These are phyloP conservation scores for Prolemur simus DNA, from an alignment of 2,113 vertebrate genomes.

Conservation along the genomic window DNA sequence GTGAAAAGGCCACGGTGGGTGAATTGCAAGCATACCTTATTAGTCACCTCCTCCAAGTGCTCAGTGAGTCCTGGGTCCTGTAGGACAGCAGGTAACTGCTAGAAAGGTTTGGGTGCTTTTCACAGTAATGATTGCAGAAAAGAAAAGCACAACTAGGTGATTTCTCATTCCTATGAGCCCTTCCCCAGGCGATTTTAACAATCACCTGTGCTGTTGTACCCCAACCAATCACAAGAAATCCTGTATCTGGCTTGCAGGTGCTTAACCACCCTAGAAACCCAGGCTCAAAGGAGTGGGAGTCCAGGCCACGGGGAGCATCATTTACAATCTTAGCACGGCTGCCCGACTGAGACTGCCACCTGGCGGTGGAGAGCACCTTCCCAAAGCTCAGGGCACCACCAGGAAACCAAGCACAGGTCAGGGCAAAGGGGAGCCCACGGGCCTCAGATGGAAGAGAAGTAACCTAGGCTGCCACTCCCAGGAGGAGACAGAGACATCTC, in stretches of 20 bases:
- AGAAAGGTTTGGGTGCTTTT: neutral
- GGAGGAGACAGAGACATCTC: neutral
- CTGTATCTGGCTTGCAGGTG: neutral
- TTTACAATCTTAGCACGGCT: neutral
- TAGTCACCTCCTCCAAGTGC: fast-evolving
- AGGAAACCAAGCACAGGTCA: neutral
- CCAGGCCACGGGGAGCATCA: neutral
- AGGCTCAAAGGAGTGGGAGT: neutral
- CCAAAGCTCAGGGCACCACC: neutral
- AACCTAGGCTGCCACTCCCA: fast-evolving
- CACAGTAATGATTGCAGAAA: neutral
- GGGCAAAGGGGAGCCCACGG: neutral
- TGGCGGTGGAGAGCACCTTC: neutral
- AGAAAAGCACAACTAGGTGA: neutral
- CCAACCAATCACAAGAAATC: neutral
- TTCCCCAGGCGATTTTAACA: neutral
- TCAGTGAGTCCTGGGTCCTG: neutral
- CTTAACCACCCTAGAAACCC: neutral
- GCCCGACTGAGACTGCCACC: neutral
- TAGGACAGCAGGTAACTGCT: neutral
- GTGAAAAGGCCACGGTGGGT: neutral
- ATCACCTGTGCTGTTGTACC: neutral
- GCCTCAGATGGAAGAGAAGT: neutral
- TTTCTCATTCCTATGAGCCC: neutral
- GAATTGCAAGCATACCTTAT: fast-evolving